Evolutionary conservation across 2,888 invertebrate species (phyloP), one percentile per base, ranked within the genome.

Genomic region (Gastracanthus pulcherrimus): DNA sequence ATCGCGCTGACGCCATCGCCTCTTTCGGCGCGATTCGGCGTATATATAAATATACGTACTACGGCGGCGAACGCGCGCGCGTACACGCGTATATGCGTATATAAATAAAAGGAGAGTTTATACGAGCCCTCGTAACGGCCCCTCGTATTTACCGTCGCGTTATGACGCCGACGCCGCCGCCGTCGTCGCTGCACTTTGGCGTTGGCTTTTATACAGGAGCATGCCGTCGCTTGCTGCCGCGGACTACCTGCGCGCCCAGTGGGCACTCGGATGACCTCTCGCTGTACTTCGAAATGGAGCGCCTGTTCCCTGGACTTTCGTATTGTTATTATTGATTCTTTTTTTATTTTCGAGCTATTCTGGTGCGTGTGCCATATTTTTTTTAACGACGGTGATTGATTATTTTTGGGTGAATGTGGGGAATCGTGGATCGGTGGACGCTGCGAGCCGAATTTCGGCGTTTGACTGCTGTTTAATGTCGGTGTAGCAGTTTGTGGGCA

Each of bases 351-450:
- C 23, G 13, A 13, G 11, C 9, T 34, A 19, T 19, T 19, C 34
- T 45, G 74, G 51, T 70, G 75, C 67, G 80, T 69, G 80, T 80
- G 80, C 80, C 80, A 80, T 80, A 80, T 75, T 64, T 26, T 34
- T 19, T 45, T 55, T 71, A 71, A 26, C 26, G 58, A 45, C 31
- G n/a, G 51, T 36, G 60, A 72, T 31, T 36, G 67, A 16, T 45
- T 45, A 3, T 45, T 13, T 45, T 45, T 36, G 38, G 26, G 36
- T n/a, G 69, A n/a, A n/a, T n/a, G n/a, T n/a, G n/a, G n/a, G n/a
- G n/a, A n/a, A n/a, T n/a, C 36, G 45, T n/a, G 31, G 36, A 31
- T 19, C 19, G 3, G 70, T 48, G 34, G 34, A 26, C 16, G 29
- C 45, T 72, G 48, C n/a, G 41, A 6, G 16, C 23, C 23, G 45